phyloP scores from a whole-genome alignment of 1,140 invertebrate species.

The Atta colombica region DNA sequence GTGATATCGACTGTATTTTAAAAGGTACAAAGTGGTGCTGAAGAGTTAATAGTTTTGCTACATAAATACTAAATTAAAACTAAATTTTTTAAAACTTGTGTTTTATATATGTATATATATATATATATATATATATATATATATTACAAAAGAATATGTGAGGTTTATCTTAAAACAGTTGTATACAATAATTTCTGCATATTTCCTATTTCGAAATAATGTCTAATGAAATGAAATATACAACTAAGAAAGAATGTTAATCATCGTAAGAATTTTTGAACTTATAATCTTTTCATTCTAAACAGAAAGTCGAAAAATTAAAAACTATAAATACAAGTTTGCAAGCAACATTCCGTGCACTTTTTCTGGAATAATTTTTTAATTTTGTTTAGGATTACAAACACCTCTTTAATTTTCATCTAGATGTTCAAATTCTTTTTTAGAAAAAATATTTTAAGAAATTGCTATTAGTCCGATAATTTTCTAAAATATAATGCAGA shows the following conservation, averaged over 20 bases:
- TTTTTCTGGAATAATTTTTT: background rate
- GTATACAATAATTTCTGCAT: background rate
- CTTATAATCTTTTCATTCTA: background rate
- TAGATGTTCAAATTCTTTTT: constrained; percentile 1
- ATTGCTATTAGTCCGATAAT: background rate
- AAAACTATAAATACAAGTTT: constrained; percentile 12
- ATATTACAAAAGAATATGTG: background rate
- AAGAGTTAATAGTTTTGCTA: background rate
- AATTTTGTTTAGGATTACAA: constrained; percentile 14
- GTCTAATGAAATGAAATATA: background rate
- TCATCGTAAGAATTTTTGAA: constrained; percentile 1
- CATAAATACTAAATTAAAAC: background rate
- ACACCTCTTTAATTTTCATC: constrained; percentile 20
- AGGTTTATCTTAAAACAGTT: background rate
- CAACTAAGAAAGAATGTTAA: background rate
- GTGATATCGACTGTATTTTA: too few relatives aligned
- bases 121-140: too few relatives aligned
- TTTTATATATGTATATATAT: too few relatives aligned
- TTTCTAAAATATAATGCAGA: background rate
- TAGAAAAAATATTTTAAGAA: constrained; percentile 15
- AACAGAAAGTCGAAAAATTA: constrained; percentile 10
- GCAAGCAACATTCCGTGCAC: background rate
- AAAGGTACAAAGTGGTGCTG: too few relatives aligned
- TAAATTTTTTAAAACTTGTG: background rate
- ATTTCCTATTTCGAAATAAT: background rate